These are phyloP conservation scores for Eristalinus aeneus DNA, from an alignment of 2,888 invertebrate genomes.

Conservation along the genomic window DNA sequence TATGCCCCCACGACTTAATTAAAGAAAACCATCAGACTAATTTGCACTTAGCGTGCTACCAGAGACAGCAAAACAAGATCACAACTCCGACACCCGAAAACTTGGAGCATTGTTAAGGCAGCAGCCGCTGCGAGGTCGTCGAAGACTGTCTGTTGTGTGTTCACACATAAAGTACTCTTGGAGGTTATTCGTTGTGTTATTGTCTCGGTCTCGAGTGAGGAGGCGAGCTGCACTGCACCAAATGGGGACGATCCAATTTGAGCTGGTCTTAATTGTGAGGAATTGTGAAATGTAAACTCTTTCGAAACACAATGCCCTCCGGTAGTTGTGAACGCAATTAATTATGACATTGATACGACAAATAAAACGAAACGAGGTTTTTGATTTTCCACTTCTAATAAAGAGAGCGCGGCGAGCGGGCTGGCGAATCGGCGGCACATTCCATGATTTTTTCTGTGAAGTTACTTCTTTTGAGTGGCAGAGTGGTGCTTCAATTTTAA, in stretches of 20 bases:
- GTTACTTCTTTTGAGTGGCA: not conserved
- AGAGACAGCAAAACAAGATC: constrained; percentile 21
- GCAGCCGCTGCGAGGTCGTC: constrained; percentile 32
- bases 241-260: constrained; percentile 39
- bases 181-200: constrained; percentile 30
- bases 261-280: constrained; percentile 46
- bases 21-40: constrained; percentile 62
- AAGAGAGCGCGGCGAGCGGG: not conserved
- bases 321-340: constrained; percentile 18
- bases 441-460: not conserved
- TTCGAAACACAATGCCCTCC: constrained; percentile 39
- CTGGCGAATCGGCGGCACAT: not conserved
- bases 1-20: constrained; percentile 8
- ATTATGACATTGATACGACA: constrained; percentile 44
- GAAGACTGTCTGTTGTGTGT: not conserved
- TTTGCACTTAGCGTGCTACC: constrained; percentile 52
- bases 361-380: constrained; percentile 13
- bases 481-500: constrained; percentile 9
- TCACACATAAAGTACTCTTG: constrained; percentile 33
- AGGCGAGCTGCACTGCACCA: not conserved
- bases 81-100: constrained; percentile 31
- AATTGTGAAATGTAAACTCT: constrained; percentile 46
- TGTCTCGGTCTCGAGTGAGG: not conserved
- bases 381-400: constrained; percentile 15
- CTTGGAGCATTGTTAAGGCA: constrained; percentile 29